These are phyloP conservation scores for Lagria hirta DNA, from an alignment of 2,888 invertebrate species.

Conservation along the genomic window DNA sequence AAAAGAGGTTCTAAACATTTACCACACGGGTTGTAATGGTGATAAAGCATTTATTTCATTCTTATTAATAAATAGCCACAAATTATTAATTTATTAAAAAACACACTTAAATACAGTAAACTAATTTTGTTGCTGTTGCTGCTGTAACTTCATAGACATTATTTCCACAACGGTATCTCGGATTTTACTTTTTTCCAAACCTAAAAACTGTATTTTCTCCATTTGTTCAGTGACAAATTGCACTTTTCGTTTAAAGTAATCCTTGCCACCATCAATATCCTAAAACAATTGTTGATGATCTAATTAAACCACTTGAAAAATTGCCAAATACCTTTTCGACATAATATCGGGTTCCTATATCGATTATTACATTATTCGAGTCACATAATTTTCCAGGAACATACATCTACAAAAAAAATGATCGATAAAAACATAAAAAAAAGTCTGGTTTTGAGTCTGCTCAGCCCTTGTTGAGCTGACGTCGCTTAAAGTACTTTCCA, in stretches of 20 bases:
- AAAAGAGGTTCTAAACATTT: too few relatives aligned
- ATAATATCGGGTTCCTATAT: slow-evolving; percentile 97
- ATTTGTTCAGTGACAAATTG: slow-evolving; percentile 92
- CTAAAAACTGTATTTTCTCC: slow-evolving; percentile 84
- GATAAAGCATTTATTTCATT: too few relatives aligned
- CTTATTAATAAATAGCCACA: too few relatives aligned
- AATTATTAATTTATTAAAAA: too few relatives aligned
- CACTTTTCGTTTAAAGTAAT: slow-evolving; percentile 90
- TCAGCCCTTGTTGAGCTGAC: too few relatives aligned
- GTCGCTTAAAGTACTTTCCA: too few relatives aligned
- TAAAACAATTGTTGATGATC: slow-evolving; percentile 7
- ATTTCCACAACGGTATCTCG: slow-evolving; percentile 76
- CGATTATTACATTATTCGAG: slow-evolving; percentile 85
- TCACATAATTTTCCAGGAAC: slow-evolving; percentile 88
- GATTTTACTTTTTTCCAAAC: slow-evolving; percentile 80
- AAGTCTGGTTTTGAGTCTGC: too few relatives aligned
- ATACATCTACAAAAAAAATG: slow-evolving; percentile 72
- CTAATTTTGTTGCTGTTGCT: slow-evolving; percentile 52
- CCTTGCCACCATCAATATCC: slow-evolving; percentile 67
- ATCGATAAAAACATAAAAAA: slow-evolving; percentile 28
- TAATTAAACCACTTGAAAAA: neutral
- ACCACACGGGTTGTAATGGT: too few relatives aligned
- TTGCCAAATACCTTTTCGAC: slow-evolving; percentile 90
- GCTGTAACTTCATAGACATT: slow-evolving; percentile 72
- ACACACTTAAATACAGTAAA: too few relatives aligned